Percentiles rank a stretch among this genome's conserved stretches.
These are phyloP conservation scores for Malacosoma neustria DNA, from an alignment of 2,888 invertebrate species.

Conservation along the genomic window DNA sequence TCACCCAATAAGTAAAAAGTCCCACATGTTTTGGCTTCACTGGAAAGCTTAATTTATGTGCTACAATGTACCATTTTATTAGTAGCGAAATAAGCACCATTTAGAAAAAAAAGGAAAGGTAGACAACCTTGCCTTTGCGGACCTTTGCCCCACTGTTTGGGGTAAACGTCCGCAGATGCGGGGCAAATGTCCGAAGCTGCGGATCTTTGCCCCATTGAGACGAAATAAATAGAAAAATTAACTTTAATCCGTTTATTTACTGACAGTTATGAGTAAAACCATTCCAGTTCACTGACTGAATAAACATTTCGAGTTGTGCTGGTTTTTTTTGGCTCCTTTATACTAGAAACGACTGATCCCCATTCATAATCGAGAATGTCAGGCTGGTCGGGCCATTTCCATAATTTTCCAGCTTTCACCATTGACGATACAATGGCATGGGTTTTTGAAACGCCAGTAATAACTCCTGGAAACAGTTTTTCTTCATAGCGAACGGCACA, in stretches of 20 bases:
- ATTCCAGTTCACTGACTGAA: conserved; percentile 8
- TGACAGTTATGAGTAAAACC: conserved; percentile 7
- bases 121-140: conserved; percentile 7
- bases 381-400: conserved; percentile 2
- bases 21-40: conserved; percentile 6
- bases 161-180: conserved; percentile 4
- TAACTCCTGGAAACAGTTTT: no score
- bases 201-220: conserved; percentile 4
- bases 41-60: conserved; percentile 7
- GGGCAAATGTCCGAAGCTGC: conserved; percentile 2
- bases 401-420: no score
- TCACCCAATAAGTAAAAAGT: conserved; percentile 6
- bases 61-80: conserved; percentile 7
- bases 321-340: conserved; percentile 8
- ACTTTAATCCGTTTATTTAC: conserved; percentile 4
- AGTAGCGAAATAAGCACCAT: conserved; percentile 7
- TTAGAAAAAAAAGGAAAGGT: conserved; percentile 6
- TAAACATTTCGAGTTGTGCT: conserved; percentile 9
- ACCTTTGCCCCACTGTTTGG: conserved; percentile 5
- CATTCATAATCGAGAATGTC: conserved; percentile 5
- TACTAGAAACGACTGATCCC: conserved; percentile 6
- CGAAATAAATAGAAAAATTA: conserved; percentile 3
- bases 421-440: no score
- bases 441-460: no score
- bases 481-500: no score